A percentile compares a stretch with the other conserved stretches of the same genome.
phyloP scores from a whole-genome alignment of 2,797 vertebrate genomes.

The Merluccius polli region DNA sequence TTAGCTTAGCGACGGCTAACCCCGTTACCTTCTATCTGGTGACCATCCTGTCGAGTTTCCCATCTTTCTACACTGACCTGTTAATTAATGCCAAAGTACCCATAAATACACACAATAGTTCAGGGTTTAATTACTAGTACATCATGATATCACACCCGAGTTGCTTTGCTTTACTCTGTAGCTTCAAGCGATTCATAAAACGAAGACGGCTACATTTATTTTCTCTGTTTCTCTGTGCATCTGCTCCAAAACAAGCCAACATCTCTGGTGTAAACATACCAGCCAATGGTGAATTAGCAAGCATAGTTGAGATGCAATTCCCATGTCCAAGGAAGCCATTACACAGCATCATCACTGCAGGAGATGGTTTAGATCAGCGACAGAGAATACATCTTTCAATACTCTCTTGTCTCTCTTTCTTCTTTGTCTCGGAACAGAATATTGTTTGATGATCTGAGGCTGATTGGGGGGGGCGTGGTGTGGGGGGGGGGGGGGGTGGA shows the following conservation, averaged over 20 bases:
- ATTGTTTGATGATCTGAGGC: constrained; percentile 19
- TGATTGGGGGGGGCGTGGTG: constrained; percentile 52
- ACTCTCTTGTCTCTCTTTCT: constrained; percentile 11
- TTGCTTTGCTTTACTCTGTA: neutral
- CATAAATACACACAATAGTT: neutral
- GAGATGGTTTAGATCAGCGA: constrained; percentile 44
- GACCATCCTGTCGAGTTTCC: too few species aligned
- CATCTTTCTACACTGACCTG: neutral
- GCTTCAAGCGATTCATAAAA: neutral
- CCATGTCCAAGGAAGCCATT: constrained; percentile 12
- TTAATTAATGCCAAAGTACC: neutral
- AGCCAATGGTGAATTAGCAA: constrained; percentile 31
- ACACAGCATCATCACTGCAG: constrained; percentile 31
- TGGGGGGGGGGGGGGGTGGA: constrained; percentile 51
- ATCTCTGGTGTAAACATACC: neutral
- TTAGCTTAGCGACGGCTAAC: neutral
- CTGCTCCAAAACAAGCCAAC: neutral
- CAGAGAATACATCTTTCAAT: constrained; percentile 29
- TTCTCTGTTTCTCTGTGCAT: neutral
- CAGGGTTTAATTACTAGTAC: neutral
- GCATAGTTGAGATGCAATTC: constrained; percentile 28
- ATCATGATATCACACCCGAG: neutral
- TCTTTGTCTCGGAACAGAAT: neutral
- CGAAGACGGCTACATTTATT: neutral
- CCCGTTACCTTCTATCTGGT: neutral